Base-by-base conservation (phyloP, 2,888 invertebrate genomes). In the Neoascia interrupta region DNA sequence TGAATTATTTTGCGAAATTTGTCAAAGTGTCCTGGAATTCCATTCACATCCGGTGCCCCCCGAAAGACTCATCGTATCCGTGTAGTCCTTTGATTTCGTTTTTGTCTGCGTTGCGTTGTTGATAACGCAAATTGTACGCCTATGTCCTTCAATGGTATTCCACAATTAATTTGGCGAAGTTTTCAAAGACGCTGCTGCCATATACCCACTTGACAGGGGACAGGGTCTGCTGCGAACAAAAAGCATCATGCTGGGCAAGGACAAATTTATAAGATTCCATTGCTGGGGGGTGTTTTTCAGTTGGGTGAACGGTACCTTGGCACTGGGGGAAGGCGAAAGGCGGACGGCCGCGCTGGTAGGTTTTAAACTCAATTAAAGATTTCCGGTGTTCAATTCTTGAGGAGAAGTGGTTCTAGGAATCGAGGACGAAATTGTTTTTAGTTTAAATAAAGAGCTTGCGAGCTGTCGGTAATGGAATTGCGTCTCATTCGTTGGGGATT, bases 1-100 rank as follows among this genome's bases (percentile, higher is more conserved):
- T 70, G 37, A 75, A 75, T 70, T 70, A 63, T 75, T 75, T 75
- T 63, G 31, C 43, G 63, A 70, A 70, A 75, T 75, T 63, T 75
- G 63, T 75, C 70, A 75, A 70, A 75, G 63, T 75, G 43, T 70
- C 51, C 28, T 51, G 56, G 70, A 75, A 70, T 75, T 70, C 41
- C 56, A 51, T 63, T 75, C 56, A 28, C 41, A 70, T 61, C 51
- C 45, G 18, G 26, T 37, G 11, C 53, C 23, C 16, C 13, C 6
- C 1, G 23, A n/a, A n/a, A 36, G 51, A 21, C 31, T 16, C 43
- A 43, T 37, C 5, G 45, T 56, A 34, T 26, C 5, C 26, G 10
- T n/a, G 2, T 8, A 16, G 34, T 51, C 43, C n/a, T 68, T 74
- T 53, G 51, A 53, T 53, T 68, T 37, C 13, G n/a, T 51, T 41